Evolutionary conservation across 2,113 vertebrate species (phyloP).

Genomic region (Phalacrocorax carbo): DNA sequence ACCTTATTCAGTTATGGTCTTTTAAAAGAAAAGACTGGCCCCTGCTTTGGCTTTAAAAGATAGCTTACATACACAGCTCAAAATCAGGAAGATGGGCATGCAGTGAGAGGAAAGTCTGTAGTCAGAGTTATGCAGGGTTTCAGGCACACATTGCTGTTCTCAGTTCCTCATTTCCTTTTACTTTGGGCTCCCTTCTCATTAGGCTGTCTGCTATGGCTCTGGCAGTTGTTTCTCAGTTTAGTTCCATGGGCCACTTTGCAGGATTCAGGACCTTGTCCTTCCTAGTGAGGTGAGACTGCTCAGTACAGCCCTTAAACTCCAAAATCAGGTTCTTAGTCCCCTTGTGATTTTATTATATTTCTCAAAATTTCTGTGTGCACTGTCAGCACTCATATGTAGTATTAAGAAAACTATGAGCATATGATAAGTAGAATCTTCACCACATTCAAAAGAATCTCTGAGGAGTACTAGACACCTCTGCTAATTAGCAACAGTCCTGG

Average conservation of each 20-base stretch:
- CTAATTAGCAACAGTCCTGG: neutral
- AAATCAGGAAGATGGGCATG: neutral
- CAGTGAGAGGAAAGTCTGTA: neutral
- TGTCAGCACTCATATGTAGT: neutral
- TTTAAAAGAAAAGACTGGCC: neutral
- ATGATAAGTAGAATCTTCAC: neutral
- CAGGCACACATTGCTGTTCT: neutral
- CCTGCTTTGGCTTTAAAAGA: neutral
- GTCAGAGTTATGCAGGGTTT: neutral
- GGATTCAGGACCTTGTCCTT: neutral
- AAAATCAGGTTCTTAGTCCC: neutral
- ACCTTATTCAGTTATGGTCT: neutral
- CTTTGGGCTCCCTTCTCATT: neutral
- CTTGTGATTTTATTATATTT: neutral
- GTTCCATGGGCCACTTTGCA: neutral
- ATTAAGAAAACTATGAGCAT: neutral
- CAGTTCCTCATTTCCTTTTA: neutral
- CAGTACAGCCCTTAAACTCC: neutral
- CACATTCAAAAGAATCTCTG: neutral
- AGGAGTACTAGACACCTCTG: neutral
- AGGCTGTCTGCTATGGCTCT: neutral
- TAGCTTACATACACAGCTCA: neutral
- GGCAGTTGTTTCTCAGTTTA: neutral
- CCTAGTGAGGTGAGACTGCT: neutral
- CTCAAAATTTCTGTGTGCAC: neutral